Evolutionary conservation across 2,888 invertebrate genomes (phyloP).

Genomic region (Aphodius granarius): DNA sequence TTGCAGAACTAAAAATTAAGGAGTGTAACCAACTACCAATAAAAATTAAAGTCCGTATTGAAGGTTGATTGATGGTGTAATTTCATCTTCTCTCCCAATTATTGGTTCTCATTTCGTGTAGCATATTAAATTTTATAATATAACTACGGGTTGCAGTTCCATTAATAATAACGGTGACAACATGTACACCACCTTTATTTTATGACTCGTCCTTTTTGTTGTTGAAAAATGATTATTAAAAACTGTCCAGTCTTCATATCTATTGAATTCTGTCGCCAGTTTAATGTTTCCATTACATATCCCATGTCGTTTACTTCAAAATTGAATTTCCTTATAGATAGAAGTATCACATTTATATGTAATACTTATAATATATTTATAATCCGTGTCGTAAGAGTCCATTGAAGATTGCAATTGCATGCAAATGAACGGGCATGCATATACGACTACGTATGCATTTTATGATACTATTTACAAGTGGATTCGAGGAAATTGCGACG

Average conservation of each 20-base stretch:
- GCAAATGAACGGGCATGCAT: constrained; percentile 24
- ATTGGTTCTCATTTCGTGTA: neutral
- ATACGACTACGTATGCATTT: constrained; percentile 27
- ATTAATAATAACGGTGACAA: neutral
- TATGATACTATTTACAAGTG: constrained; percentile 33
- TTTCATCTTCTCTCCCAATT: neutral
- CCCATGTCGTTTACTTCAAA: constrained; percentile 17
- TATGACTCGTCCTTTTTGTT: neutral
- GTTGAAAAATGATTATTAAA: no score
- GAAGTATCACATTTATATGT: constrained; percentile 27
- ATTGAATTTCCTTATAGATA: constrained; percentile 23
- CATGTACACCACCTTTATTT: neutral
- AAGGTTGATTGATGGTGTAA: neutral
- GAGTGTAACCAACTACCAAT: neutral
- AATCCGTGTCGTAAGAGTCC: constrained; percentile 13
- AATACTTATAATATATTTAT: constrained; percentile 27
- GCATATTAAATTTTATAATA: neutral
- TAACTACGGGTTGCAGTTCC: neutral
- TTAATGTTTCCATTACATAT: no score
- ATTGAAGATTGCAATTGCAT: constrained; percentile 25
- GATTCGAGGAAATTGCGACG: constrained; percentile 35
- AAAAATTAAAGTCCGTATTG: neutral
- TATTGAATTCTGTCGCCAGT: no score
- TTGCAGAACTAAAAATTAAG: neutral
- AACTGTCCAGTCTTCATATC: no score